phyloP scores from a whole-genome alignment of 2,797 vertebrate species.

The Echiichthys vipera region DNA sequence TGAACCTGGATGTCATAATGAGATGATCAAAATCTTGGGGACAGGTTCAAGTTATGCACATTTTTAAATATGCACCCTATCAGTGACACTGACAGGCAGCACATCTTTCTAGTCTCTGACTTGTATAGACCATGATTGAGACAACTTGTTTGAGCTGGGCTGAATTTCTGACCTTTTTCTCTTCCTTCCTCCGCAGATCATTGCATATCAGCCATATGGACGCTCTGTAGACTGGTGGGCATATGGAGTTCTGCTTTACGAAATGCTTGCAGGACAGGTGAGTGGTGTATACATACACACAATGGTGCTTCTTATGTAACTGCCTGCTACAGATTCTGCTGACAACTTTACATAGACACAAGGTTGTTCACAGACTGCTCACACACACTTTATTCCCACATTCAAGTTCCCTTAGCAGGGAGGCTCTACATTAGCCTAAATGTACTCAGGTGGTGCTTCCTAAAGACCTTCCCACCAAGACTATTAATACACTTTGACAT shows the following conservation, averaged over 20 bases:
- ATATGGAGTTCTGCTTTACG: conserved; percentile 94
- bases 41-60: not conserved
- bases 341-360: not conserved
- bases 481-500: conserved; percentile 13
- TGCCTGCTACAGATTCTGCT: not conserved
- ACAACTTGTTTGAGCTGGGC: not conserved
- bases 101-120: not conserved
- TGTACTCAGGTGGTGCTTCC: conserved; percentile 34
- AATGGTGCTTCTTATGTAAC: not conserved
- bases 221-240: conserved; percentile 99
- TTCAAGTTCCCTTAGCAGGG: not conserved
- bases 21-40: not conserved
- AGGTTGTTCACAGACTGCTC: conserved; percentile 19
- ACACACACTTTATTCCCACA: conserved; percentile 23
- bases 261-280: conserved; percentile 98
- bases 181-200: conserved; percentile 87
- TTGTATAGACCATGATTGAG: not conserved
- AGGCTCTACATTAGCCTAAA: not conserved
- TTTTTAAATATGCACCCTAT: not conserved
- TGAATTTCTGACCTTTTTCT: not conserved
- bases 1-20: not conserved
- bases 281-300: conserved; percentile 45
- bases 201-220: conserved; percentile 96
- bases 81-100: not conserved
- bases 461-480: conserved; percentile 25